Evolutionary conservation across 1,140 invertebrate species (phyloP).

Genomic region (Colletes gigas): DNA sequence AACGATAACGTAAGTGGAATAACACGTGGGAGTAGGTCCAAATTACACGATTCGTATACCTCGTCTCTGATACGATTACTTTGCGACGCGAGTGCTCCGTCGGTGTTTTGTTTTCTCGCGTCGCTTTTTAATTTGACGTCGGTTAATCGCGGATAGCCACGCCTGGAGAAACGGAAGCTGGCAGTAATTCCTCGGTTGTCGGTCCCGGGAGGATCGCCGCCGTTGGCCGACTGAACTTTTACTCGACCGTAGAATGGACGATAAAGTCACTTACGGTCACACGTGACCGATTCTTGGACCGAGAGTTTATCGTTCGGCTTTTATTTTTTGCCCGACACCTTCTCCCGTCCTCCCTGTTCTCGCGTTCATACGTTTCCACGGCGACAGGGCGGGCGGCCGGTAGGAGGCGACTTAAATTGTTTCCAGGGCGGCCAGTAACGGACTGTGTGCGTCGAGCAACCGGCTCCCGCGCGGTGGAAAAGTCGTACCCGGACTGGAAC

Average conservation of each 20-base stretch:
- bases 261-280: constrained; percentile 12
- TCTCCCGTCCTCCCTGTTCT: background rate
- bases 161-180: background rate
- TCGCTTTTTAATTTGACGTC: background rate
- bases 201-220: background rate
- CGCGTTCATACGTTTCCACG: too few relatives aligned
- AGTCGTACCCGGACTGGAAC: constrained; percentile 24
- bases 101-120: too few relatives aligned
- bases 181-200: background rate
- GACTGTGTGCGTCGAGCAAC: constrained; percentile 21
- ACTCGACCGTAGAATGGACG: background rate
- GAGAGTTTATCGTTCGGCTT: background rate
- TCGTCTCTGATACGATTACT: too few relatives aligned
- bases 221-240: background rate
- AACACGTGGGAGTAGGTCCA: too few relatives aligned
- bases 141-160: background rate
- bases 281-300: constrained; percentile 1
- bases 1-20: too few relatives aligned
- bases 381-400: too few relatives aligned
- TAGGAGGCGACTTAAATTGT: constrained; percentile 22
- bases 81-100: too few relatives aligned
- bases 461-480: constrained; percentile 22
- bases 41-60: too few relatives aligned
- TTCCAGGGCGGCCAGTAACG: constrained; percentile 29
- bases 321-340: background rate